Evolutionary conservation across 1,140 invertebrate species (phyloP), one percentile per base, ranked within the genome.

Genomic region (Schlechtendalia chinensis): DNA sequence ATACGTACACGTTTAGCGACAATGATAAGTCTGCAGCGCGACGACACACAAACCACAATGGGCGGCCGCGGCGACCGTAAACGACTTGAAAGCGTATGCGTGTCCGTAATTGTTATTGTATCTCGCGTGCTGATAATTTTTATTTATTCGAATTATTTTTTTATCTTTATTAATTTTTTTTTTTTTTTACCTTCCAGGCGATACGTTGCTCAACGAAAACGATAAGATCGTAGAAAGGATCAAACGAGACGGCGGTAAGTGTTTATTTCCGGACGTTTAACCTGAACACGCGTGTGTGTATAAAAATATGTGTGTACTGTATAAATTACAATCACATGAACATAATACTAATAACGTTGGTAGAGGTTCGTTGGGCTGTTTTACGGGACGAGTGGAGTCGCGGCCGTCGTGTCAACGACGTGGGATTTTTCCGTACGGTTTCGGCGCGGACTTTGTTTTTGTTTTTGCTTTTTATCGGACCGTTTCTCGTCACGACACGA

Each of bases 191-290:
- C n/a, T 72, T 72, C 14, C 32, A 79, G 75, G 58, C 63, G 58
- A 79, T 27, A 79, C 29, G 61, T 79, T 79, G 75, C 75, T 79
- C 75, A 79, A 79, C 61, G 75, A 63, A 61, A 63, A 79, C 10
- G 75, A 61, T 50, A 63, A 63, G 50, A 22, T 24, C 11, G 39
- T 79, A 2, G 75, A 79, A 29, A 63, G 75, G 56, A 79, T 79
- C 32, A 79, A 79, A 61, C 63, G 75, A 10, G 75, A 79, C 17
- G 75, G 75, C 17, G 75, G 75, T 79, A 79, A 79, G 75, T 50
- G 17, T 29, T 54, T n/a, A 29, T n/a, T n/a, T n/a, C 11, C 27
- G 11, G 0, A 72, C 14, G 10, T 17, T 4, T 50, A 72, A 29
- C 17, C 12, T 0, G 32, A 4, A 39, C 32, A 39, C 8, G 8